These are phyloP conservation scores for Epistrophe eligans DNA, from an alignment of 2,888 invertebrate genomes.

Conservation along the genomic window DNA sequence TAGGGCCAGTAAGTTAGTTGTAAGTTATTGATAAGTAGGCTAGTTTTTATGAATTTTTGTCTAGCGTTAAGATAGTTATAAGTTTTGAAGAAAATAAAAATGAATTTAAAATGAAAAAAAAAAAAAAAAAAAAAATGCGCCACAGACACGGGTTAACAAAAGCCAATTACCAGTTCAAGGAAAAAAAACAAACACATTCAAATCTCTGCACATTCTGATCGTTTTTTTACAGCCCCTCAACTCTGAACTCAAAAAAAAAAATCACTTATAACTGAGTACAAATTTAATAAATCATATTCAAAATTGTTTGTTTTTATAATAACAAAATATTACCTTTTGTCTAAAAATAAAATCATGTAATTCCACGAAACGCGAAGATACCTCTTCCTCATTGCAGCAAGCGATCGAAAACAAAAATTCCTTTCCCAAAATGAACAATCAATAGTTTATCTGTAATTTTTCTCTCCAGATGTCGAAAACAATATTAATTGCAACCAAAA, in stretches of 20 bases:
- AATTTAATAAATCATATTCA: background rate
- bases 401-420: background rate
- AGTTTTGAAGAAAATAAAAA: too few relatives aligned
- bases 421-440: background rate
- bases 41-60: too few relatives aligned
- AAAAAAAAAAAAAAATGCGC: too few relatives aligned
- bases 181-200: too few relatives aligned
- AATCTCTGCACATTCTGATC: too few relatives aligned
- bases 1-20: too few relatives aligned
- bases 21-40: too few relatives aligned
- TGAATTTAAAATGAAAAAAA: too few relatives aligned
- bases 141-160: too few relatives aligned
- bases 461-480: background rate
- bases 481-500: slow-evolving; percentile 15
- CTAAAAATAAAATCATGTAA: background rate
- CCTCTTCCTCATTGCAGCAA: background rate
- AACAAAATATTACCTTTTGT: background rate
- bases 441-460: background rate
- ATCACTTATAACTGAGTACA: background rate
- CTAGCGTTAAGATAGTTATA: too few relatives aligned
- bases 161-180: too few relatives aligned
- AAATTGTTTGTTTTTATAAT: background rate
- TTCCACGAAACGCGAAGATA: background rate
- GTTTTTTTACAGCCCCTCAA: too few relatives aligned
- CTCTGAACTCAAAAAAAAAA: background rate